These are phyloP conservation scores for Dryomyza anilis DNA, from an alignment of 2,888 invertebrate species.

Conservation along the genomic window DNA sequence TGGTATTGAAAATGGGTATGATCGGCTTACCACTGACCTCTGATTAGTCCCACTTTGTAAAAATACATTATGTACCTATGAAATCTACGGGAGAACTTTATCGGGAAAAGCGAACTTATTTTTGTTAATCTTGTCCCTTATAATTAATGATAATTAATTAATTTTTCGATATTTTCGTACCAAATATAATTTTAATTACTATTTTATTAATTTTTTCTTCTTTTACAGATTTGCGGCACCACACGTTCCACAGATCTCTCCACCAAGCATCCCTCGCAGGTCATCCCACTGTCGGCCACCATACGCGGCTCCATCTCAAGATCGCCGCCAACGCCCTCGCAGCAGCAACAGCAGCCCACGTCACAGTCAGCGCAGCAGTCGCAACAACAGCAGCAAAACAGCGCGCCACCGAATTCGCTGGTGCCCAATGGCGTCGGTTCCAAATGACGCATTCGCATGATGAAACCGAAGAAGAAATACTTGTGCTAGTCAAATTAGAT, in stretches of 20 bases:
- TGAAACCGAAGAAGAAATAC: slow-evolving; percentile 62
- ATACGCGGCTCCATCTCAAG: slow-evolving; percentile 51
- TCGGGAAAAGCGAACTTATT: no score
- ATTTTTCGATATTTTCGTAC: no score
- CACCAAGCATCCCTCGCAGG: slow-evolving; percentile 49
- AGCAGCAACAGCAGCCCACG: slow-evolving; percentile 38
- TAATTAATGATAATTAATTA: no score
- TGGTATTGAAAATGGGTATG: no score
- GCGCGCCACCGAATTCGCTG: slow-evolving; percentile 48
- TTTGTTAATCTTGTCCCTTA: no score
- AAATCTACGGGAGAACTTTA: no score
- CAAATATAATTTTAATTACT: no score
- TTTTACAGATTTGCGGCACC: slow-evolving; percentile 56
- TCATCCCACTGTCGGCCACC: slow-evolving; percentile 49
- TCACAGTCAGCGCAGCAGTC: slow-evolving; percentile 43
- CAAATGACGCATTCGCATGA: slow-evolving; percentile 62
- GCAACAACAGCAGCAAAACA: slow-evolving; percentile 31
- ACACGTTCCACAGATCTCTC: slow-evolving; percentile 54
- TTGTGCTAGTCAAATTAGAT: slow-evolving; percentile 62
- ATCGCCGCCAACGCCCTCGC: slow-evolving; percentile 56
- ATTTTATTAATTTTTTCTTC: background rate
- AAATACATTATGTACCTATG: no score
- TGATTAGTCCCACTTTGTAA: no score
- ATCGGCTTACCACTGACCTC: no score
- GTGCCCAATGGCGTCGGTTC: slow-evolving; percentile 58